Percentiles rank a stretch among this genome's conserved stretches.
Conservation (phyloP, 2,888 invertebrate species). For the Girardia tigrina region DNA sequence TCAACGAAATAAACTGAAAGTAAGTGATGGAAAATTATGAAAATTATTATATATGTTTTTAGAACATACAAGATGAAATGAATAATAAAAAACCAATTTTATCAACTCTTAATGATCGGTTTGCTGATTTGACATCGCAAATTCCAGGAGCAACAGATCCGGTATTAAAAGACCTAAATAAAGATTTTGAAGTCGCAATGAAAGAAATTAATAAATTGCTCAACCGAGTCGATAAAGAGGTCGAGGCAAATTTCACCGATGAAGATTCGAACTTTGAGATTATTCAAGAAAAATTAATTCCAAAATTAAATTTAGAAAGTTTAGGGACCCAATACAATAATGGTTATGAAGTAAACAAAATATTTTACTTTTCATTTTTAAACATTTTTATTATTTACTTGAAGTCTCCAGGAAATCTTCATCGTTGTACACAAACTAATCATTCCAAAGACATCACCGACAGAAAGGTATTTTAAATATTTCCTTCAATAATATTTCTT, state of each 20-base stretch:
- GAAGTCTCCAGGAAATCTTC: too few relatives aligned
- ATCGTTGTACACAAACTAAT: too few relatives aligned
- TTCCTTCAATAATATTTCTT: too few relatives aligned
- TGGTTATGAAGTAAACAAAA: neutral
- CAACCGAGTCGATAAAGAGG: conserved; percentile 11
- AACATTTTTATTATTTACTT: too few relatives aligned
- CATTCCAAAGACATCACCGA: too few relatives aligned
- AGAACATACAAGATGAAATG: neutral
- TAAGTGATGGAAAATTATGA: too few relatives aligned
- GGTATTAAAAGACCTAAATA: neutral
- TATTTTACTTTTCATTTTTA: too few relatives aligned
- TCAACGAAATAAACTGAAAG: neutral
- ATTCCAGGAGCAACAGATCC: neutral
- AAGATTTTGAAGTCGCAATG: neutral
- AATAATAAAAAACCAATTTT: conserved; percentile 14
- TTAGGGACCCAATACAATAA: neutral
- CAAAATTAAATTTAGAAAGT: neutral
- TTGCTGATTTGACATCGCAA: neutral
- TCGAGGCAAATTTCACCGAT: neutral
- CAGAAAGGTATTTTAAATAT: too few relatives aligned
- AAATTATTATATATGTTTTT: neutral
- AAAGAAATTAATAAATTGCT: neutral
- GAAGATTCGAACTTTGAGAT: neutral
- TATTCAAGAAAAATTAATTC: neutral
- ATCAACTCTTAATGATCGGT: neutral